phyloP scores from a whole-genome alignment of 2,113 vertebrate genomes.

The Hylia prasina region DNA sequence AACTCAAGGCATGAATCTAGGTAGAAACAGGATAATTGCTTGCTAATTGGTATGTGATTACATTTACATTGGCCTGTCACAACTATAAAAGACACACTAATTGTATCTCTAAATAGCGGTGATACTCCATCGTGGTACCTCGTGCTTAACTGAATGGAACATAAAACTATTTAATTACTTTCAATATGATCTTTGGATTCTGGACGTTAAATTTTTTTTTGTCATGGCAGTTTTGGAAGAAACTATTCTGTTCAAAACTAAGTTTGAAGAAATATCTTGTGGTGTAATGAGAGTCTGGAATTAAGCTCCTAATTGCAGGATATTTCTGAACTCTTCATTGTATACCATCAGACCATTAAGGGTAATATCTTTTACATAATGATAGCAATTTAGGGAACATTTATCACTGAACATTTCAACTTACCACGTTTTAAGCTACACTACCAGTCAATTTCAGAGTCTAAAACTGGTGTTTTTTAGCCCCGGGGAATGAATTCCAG shows the following conservation, averaged over 20 bases:
- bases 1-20: slow-evolving; percentile 31
- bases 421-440: background rate
- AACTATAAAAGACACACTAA: slow-evolving; percentile 45
- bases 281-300: background rate
- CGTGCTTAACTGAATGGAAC: slow-evolving; percentile 18
- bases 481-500: background rate
- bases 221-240: background rate
- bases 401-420: background rate
- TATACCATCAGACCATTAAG: slow-evolving; percentile 9
- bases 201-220: background rate
- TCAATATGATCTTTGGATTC: background rate
- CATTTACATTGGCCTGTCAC: slow-evolving; percentile 62
- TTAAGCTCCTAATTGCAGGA: background rate
- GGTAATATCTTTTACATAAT: slow-evolving; percentile 25
- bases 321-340: slow-evolving; percentile 28
- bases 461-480: background rate
- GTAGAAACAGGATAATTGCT: slow-evolving; percentile 57
- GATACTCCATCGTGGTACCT: background rate
- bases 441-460: background rate
- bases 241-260: background rate
- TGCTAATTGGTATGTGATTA: slow-evolving; percentile 69
- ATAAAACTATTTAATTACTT: slow-evolving; percentile 8
- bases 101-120: slow-evolving; percentile 28
- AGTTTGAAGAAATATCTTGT: background rate
- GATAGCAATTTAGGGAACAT: slow-evolving; percentile 34